Base-by-base conservation (phyloP, 1,140 invertebrate species). In the Ceratina australensis region DNA sequence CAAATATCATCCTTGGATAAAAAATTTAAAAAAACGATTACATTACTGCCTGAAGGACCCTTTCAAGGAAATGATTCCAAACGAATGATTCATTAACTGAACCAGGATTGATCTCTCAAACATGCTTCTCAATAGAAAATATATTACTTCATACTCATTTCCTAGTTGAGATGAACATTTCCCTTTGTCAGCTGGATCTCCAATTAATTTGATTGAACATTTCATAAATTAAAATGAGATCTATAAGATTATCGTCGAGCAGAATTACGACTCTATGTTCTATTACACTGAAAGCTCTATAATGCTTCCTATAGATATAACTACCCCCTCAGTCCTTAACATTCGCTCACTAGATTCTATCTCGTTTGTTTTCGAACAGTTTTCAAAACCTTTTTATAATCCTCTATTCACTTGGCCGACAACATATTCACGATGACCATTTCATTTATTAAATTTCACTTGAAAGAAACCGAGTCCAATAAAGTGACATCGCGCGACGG, bases 1-100 rank as follows among this genome's bases (percentile, higher is more conserved):
- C 49, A 52, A 72, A 78, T 72, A 72, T 68, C 59, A 49, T 24
- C 56, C 7, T 57, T 56, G 60, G 52, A 20, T 20, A 15, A 28
- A n/a, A 50, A 26, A 28, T 64, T 57, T 15, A n/a, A 50, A 42
- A 42, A 42, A 78, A 15, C 50, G 42, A 67, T 28, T 67, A 15
- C 24, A 28, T 26, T 8, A 22, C 7, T 42, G 8, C 3, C 15
- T 20, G 3, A 16, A 54, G 33, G 5, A 16, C 0, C 1, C 4
- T 10, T 22, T 15, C 13, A 15, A 54, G 52, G 52, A 54, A 54
- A 42, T 42, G 7, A 42, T 42, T 42, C 33, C 0, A 10, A 42
- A 42, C 2, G 33, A 42, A 42, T 42, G 33, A 42, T 42, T 42
- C 33, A 42, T 42, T 5, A 42, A 42, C 2, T 42, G 33, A 42